Evolutionary conservation across 1,140 invertebrate genomes (phyloP), one percentile per base, ranked within the genome.

Genomic region (Aphaenogaster ashmeadi): DNA sequence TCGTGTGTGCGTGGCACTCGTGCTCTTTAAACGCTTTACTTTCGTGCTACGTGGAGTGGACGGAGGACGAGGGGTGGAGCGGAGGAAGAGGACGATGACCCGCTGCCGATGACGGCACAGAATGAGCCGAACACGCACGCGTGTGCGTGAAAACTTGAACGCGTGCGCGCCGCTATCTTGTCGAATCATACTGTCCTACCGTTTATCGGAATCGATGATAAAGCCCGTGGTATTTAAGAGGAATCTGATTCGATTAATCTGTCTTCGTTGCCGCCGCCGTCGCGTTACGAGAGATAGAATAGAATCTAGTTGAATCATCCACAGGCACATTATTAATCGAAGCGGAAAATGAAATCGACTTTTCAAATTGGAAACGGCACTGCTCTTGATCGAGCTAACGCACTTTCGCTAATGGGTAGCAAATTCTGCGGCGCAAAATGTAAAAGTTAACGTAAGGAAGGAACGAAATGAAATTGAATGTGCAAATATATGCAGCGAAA

Each of bases 1-100:
- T 69, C 50, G 44, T 38, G n/a, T 77, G 41, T 52, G 21, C 21
- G 41, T 50, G 62, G 15, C 27, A 52, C 56, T 54, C 52, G 56
- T 71, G 67, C 72, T 88, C 71, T 88, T 54, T 71, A 78, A 84
- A 74, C 69, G 69, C 67, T 69, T 90, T 86, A 88, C 80, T 90
- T 90, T 90, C 71, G 50, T 66, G 44, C 86, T 86, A 71, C 50
- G 33, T 15, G 54, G 60, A 56, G 41, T 4, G 41, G n/a, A 69
- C 13, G 41, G 41, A 69, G 66, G 66, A 27, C 11, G 41, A 69
- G 41, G 21, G 21, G 41, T 8, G 79, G 62, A 66, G 67, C 54
- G 85, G 71, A 87, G 80, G 75, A 75, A 87, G 75, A 91, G 89
- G 90, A 75, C 89, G 88, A 91, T 91, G 89, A 91, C 88, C 90